phyloP scores from a whole-genome alignment of 2,888 invertebrate genomes.

The Poecilus cupreus region DNA sequence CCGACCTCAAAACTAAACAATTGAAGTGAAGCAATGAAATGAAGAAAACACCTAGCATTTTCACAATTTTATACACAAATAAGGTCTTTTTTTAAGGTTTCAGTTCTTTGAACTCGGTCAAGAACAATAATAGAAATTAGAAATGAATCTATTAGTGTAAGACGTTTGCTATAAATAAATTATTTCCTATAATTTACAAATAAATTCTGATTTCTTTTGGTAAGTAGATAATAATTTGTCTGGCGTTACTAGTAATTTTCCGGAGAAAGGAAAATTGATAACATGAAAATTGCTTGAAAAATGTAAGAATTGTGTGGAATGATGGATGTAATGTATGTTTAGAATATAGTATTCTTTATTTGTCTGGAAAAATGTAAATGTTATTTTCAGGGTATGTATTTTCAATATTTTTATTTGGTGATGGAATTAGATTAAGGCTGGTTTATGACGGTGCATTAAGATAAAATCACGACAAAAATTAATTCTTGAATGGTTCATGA shows the following conservation, averaged over 20 bases:
- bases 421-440: slow-evolving; percentile 44
- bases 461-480: slow-evolving; percentile 28
- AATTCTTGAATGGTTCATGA: slow-evolving; percentile 48
- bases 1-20: slow-evolving; percentile 4
- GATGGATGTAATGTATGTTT: neutral
- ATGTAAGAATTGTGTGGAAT: too few species aligned
- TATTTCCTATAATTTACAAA: neutral
- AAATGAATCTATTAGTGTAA: neutral
- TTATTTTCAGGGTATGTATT: too few species aligned
- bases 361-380: neutral
- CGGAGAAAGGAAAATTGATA: too few species aligned
- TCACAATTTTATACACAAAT: too few species aligned
- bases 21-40: slow-evolving; percentile 2
- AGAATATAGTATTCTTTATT: neutral
- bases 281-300: too few species aligned
- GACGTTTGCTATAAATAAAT: neutral
- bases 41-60: neutral
- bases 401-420: neutral
- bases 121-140: too few species aligned
- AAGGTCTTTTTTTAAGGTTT: too few species aligned
- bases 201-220: neutral
- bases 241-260: too few species aligned
- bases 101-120: neutral
- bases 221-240: neutral
- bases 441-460: slow-evolving; percentile 54